Evolutionary conservation across 2,113 vertebrate species (phyloP).

Genomic region (Ancistrus triradiatus): DNA sequence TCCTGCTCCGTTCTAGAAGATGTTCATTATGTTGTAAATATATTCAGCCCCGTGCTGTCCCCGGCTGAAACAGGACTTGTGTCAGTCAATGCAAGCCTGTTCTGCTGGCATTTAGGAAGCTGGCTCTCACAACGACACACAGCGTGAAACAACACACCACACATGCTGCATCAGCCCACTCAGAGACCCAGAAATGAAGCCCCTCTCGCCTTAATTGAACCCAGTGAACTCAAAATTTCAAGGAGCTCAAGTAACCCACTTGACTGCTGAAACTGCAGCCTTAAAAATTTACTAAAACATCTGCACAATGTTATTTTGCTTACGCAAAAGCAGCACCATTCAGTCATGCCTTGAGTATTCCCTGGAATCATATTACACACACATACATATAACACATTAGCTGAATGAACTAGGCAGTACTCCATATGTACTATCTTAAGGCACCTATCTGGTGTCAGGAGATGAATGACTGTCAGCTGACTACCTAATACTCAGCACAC

Average conservation of each 20-base stretch:
- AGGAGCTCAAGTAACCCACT: slow-evolving; percentile 17
- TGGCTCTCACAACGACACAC: slow-evolving; percentile 40
- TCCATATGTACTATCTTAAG: too few relatives aligned
- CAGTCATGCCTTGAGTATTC: neutral
- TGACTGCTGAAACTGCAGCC: neutral
- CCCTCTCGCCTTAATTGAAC: slow-evolving; percentile 34
- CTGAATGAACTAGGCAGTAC: neutral
- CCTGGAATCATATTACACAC: neutral
- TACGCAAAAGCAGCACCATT: neutral
- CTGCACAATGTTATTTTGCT: neutral
- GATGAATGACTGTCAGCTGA: too few relatives aligned
- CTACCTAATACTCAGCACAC: too few relatives aligned
- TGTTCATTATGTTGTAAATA: slow-evolving; percentile 38
- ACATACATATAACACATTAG: neutral
- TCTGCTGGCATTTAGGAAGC: slow-evolving; percentile 43
- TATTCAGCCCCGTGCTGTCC: slow-evolving; percentile 40
- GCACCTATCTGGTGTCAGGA: too few relatives aligned
- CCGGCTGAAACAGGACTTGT: slow-evolving; percentile 45
- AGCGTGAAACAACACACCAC: slow-evolving; percentile 28
- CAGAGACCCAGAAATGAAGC: slow-evolving; percentile 3
- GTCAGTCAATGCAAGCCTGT: slow-evolving; percentile 39
- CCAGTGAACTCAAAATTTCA: slow-evolving; percentile 48
- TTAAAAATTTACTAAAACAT: slow-evolving; percentile 9
- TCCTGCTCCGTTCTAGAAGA: slow-evolving; percentile 44
- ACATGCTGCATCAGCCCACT: slow-evolving; percentile 35